Evolutionary conservation across 2,113 vertebrate species (phyloP).

Genomic region (Sapajus apella): DNA sequence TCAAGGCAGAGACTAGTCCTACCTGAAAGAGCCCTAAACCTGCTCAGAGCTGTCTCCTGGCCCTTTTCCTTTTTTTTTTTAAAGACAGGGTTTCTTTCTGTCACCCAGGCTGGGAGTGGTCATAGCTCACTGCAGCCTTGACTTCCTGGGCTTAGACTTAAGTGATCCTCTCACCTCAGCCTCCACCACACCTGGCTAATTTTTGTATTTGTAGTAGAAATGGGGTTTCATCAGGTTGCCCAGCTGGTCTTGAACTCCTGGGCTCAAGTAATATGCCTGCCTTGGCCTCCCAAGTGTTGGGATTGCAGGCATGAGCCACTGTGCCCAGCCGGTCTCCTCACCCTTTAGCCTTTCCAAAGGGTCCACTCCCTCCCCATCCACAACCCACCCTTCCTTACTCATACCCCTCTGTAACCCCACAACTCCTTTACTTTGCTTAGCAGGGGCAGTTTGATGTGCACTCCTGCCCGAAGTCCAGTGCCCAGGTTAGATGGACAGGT

Average conservation of each 20-base stretch:
- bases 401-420: not conserved
- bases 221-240: not conserved
- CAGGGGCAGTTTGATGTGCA: conserved; percentile 89
- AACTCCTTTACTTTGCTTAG: conserved; percentile 87
- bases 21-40: not conserved
- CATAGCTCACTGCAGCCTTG: too few species aligned
- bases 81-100: too few species aligned
- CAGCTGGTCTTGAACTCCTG: not conserved
- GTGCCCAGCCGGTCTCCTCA: not conserved
- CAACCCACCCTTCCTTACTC: not conserved
- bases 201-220: not conserved
- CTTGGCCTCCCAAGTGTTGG: not conserved
- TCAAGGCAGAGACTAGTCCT: not conserved
- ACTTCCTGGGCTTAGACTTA: too few species aligned
- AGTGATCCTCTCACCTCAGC: too few species aligned
- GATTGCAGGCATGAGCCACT: not conserved
- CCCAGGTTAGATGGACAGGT: conserved; percentile 92
- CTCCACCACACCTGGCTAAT: too few species aligned
- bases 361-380: not conserved
- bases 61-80: not conserved
- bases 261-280: not conserved
- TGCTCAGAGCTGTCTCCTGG: not conserved
- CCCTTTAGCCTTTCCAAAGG: conserved; percentile 5
- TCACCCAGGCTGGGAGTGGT: too few species aligned
- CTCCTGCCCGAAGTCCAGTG: conserved; percentile 89